Conservation (phyloP, 1,140 invertebrate genomes). For the Hydropsyche tenuis region DNA sequence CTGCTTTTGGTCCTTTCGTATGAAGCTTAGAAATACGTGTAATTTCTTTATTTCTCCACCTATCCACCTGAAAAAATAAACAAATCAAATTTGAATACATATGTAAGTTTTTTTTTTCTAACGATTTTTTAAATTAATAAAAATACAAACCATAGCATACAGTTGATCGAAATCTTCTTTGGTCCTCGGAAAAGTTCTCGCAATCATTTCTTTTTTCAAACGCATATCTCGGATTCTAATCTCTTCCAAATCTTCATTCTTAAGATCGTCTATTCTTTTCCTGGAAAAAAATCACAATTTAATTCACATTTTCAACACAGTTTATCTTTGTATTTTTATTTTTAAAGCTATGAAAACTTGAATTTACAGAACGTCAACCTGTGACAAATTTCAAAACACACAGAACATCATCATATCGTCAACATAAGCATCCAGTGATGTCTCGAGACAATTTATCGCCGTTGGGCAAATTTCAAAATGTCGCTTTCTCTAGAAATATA, state of each 20-base stretch:
- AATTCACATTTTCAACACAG: no score
- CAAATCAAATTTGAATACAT: background rate
- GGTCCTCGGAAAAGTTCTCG: conserved; percentile 66
- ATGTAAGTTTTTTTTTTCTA: background rate
- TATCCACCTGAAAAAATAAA: conserved; percentile 60
- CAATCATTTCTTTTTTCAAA: conserved; percentile 62
- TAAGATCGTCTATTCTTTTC: conserved; percentile 60
- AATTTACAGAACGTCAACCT: no score
- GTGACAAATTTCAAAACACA: no score
- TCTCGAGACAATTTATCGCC: no score
- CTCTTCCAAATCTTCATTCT: conserved; percentile 60
- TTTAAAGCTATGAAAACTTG: no score
- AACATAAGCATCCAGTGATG: no score
- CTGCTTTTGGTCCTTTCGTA: conserved; percentile 66
- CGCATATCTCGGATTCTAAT: conserved; percentile 60
- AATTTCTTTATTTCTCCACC: conserved; percentile 68
- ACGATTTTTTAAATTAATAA: background rate
- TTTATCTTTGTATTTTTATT: no score
- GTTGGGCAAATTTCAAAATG: no score
- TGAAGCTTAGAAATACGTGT: conserved; percentile 64
- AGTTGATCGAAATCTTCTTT: conserved; percentile 70
- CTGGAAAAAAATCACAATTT: conserved; percentile 53
- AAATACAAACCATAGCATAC: conserved; percentile 60
- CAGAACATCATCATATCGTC: no score
- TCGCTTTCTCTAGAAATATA: no score